phyloP scores from a whole-genome alignment of 2,113 vertebrate genomes.

The Silurus asotus region DNA sequence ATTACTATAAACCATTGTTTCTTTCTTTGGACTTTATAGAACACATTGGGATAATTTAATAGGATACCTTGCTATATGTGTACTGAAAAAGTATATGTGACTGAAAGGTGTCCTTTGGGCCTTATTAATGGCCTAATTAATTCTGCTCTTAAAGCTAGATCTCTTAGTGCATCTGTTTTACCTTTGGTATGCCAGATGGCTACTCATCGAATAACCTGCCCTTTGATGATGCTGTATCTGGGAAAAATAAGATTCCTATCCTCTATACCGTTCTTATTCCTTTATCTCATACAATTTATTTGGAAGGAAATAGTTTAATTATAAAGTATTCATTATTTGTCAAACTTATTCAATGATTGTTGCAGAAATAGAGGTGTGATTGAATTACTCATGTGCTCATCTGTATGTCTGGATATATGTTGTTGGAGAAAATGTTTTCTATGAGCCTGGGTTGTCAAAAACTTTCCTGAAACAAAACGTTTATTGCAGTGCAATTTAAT shows the following conservation, averaged over 20 bases:
- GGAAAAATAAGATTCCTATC: not conserved
- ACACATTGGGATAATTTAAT: not conserved
- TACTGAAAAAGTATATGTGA: not conserved
- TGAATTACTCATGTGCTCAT: not conserved
- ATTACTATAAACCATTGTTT: not conserved
- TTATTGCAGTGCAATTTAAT: not conserved
- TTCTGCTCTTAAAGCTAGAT: not conserved
- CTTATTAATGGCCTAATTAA: not conserved
- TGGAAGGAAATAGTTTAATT: not conserved
- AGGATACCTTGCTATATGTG: not conserved
- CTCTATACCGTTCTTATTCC: not conserved
- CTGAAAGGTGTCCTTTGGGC: not conserved
- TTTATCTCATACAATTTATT: not conserved
- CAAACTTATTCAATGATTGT: not conserved
- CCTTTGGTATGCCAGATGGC: constrained; percentile 1
- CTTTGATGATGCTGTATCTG: constrained; percentile 2
- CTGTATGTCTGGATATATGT: not conserved
- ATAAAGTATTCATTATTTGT: not conserved
- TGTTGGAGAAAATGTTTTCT: not conserved
- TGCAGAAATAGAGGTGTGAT: not conserved
- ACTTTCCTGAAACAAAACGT: not conserved
- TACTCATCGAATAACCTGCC: not conserved
- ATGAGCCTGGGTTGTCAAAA: not conserved
- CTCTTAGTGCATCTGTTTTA: not conserved
- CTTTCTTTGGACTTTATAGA: not conserved